Evolutionary conservation across 2,888 invertebrate genomes (phyloP).

Genomic region (Muscina levida): DNA sequence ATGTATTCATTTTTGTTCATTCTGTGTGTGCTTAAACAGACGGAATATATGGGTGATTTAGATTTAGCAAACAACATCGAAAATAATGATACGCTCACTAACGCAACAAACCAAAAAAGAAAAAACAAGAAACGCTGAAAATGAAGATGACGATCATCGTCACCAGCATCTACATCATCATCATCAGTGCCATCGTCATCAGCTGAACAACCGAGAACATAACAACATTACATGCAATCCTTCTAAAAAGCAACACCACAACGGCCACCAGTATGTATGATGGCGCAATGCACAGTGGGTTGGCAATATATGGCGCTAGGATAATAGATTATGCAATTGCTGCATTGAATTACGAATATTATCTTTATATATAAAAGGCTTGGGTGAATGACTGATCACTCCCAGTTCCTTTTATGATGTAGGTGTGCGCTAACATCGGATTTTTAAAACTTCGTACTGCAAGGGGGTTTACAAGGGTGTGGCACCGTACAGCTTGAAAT

Average conservation of each 20-base stretch:
- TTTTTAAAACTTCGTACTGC: too few species aligned
- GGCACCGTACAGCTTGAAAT: too few species aligned
- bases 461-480: too few species aligned
- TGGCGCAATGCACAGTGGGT: constrained; percentile 3
- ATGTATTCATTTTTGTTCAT: constrained; percentile 63
- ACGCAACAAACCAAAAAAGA: constrained; percentile 33
- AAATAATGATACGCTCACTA: constrained; percentile 62
- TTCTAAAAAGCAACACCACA: constrained; percentile 45
- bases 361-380: too few species aligned
- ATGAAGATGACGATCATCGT: constrained; percentile 58
- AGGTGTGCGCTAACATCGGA: too few species aligned
- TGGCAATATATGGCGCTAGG: too few species aligned
- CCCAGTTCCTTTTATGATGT: too few species aligned
- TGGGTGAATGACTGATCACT: too few species aligned
- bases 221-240: constrained; percentile 64
- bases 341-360: too few species aligned
- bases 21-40: constrained; percentile 35
- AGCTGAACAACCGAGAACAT: constrained; percentile 49
- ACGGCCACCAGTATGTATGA: constrained; percentile 23
- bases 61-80: constrained; percentile 60
- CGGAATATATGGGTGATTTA: constrained; percentile 65
- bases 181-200: constrained; percentile 38
- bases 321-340: too few species aligned
- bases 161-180: constrained; percentile 31
- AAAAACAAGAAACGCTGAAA: constrained; percentile 35